phyloP scores from a whole-genome alignment of 2,797 vertebrate genomes.

The Notamacropus eugenii region DNA sequence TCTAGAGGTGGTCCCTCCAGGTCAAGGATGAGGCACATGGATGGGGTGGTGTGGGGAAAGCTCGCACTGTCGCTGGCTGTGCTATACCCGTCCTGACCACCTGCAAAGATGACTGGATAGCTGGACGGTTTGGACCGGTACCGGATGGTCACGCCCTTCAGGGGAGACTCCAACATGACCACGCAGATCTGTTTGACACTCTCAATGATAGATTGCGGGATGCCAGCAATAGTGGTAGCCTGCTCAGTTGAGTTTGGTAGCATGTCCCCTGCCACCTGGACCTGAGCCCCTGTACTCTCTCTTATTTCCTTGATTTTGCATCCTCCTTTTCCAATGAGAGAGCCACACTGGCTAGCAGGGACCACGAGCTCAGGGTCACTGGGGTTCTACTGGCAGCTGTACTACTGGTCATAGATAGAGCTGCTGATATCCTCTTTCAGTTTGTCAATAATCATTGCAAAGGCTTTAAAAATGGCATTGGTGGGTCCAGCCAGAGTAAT shows the following conservation, averaged over 20 bases:
- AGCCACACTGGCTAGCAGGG: conserved; percentile 97
- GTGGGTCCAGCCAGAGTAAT: conserved; percentile 98
- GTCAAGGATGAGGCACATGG: conserved; percentile 90
- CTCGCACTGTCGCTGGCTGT: conserved; percentile 86
- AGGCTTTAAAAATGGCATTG: conserved; percentile 99
- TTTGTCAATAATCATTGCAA: conserved; percentile 99
- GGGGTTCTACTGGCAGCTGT: conserved; percentile 97
- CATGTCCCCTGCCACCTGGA: conserved; percentile 99
- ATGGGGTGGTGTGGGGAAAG: conserved; percentile 89
- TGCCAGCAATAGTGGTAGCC: conserved; percentile 98
- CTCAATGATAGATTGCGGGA: conserved; percentile 98
- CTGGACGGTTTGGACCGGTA: conserved; percentile 98
- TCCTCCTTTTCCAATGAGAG: conserved; percentile 98
- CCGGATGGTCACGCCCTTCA: conserved; percentile 98
- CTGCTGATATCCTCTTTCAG: conserved; percentile 99
- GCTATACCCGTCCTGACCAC: conserved; percentile 93
- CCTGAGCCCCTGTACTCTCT: conserved; percentile 99
- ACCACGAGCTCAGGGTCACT: conserved; percentile 96
- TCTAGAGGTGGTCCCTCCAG: conserved; percentile 90
- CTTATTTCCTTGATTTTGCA: conserved; percentile 99
- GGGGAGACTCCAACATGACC: conserved; percentile 99
- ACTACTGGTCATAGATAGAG: conserved; percentile 99
- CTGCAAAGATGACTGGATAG: conserved; percentile 99
- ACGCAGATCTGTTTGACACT: conserved; percentile 99
- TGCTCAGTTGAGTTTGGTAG: conserved; percentile 98